These are phyloP conservation scores for Phalera bucephala DNA, from an alignment of 2,888 invertebrate genomes.

Conservation along the genomic window DNA sequence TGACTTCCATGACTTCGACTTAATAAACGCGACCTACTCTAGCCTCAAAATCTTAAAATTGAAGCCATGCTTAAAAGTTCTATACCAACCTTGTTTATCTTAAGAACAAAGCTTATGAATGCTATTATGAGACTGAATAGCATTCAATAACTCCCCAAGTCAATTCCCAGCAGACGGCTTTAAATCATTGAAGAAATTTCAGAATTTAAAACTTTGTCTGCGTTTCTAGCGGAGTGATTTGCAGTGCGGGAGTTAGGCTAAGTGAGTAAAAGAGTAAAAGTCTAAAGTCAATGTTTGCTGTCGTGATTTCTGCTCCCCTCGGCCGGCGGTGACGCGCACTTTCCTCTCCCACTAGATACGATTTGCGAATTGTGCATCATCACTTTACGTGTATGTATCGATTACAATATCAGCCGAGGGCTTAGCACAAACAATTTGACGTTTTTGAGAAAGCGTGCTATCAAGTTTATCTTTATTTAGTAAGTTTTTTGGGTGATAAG, in stretches of 20 bases:
- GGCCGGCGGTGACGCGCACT: constrained; percentile 58
- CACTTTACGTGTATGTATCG: constrained; percentile 18
- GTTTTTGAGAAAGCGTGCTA: too few relatives aligned
- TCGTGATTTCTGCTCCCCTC: constrained; percentile 74
- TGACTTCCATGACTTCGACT: too few relatives aligned
- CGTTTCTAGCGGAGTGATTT: constrained; percentile 69
- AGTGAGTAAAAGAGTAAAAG: constrained; percentile 80
- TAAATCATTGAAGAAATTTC: constrained; percentile 61
- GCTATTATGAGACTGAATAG: neutral
- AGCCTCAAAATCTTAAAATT: too few relatives aligned
- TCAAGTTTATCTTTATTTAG: too few relatives aligned
- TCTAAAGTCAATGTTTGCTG: constrained; percentile 80
- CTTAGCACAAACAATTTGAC: too few relatives aligned
- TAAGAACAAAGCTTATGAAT: too few relatives aligned
- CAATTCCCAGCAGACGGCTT: constrained; percentile 47
- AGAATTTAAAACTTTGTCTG: constrained; percentile 62
- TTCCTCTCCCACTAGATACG: constrained; percentile 29
- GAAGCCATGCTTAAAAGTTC: too few relatives aligned
- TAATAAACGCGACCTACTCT: too few relatives aligned
- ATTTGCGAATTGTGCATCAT: constrained; percentile 48
- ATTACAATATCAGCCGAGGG: constrained; percentile 5
- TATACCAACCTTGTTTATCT: too few relatives aligned
- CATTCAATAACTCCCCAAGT: constrained; percentile 45
- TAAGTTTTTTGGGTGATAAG: too few relatives aligned
- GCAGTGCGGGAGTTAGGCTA: constrained; percentile 69